A percentile compares a stretch with the other conserved stretches of the same genome.
phyloP scores from a whole-genome alignment of 1,140 invertebrate species.

The Ostrea denselamellosa region DNA sequence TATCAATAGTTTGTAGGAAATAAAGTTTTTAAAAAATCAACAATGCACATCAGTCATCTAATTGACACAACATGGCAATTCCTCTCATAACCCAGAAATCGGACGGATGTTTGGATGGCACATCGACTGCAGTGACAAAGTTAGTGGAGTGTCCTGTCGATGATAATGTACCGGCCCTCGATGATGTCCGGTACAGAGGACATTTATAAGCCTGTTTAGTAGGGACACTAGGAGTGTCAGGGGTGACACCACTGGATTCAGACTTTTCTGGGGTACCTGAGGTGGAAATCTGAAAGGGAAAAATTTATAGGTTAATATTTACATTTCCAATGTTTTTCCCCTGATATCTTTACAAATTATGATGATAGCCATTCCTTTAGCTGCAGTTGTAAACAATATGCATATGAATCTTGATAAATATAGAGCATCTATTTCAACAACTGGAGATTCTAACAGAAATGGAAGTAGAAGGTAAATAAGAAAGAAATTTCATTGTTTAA shows the following conservation, averaged over 20 bases:
- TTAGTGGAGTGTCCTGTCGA: conserved; percentile 92
- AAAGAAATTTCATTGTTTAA: too few species aligned
- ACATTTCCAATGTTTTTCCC: too few species aligned
- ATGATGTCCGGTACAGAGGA: conserved; percentile 90
- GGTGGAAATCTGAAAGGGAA: background rate
- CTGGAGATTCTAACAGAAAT: too few species aligned
- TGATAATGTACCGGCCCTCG: conserved; percentile 88
- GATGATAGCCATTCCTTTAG: too few species aligned
- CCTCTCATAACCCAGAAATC: conserved; percentile 76
- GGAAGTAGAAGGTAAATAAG: too few species aligned
- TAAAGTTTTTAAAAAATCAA: background rate
- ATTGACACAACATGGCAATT: conserved; percentile 75
- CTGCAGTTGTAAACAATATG: too few species aligned
- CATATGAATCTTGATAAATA: too few species aligned
- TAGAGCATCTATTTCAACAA: too few species aligned
- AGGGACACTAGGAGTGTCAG: background rate
- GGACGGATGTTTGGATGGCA: conserved; percentile 69
- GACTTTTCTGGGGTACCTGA: background rate
- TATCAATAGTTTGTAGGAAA: background rate
- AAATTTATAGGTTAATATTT: background rate
- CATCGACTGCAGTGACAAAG: conserved; percentile 84
- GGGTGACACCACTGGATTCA: background rate
- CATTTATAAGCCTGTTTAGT: conserved; percentile 82
- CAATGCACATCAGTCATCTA: conserved; percentile 67
- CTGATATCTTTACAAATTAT: too few species aligned